A percentile compares a stretch with the other conserved stretches of the same genome.
Conservation (phyloP, 2,797 vertebrate genomes). For the Chaenodraco wilsoni region DNA sequence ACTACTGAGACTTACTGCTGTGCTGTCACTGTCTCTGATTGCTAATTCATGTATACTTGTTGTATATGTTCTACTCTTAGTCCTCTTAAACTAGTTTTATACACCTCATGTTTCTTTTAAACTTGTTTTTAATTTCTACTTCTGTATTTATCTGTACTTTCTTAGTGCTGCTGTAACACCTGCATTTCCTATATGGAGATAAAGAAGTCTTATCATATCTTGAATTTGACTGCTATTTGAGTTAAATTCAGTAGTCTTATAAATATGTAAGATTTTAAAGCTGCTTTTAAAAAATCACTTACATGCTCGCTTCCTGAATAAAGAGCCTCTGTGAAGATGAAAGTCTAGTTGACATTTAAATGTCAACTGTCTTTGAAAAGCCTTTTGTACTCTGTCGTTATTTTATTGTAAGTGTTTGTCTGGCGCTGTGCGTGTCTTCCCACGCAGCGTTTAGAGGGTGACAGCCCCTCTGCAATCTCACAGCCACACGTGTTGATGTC, state of each 20-base stretch:
- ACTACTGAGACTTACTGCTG: too few relatives aligned
- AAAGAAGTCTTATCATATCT: too few relatives aligned
- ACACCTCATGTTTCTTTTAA: too few relatives aligned
- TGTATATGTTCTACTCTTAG: too few relatives aligned
- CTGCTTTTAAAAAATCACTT: not conserved
- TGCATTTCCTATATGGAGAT: too few relatives aligned
- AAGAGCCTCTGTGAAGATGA: conserved; percentile 17
- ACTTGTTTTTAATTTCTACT: too few relatives aligned
- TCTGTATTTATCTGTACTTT: too few relatives aligned
- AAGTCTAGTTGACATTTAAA: conserved; percentile 42
- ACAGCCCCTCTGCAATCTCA: conserved; percentile 5
- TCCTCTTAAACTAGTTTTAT: too few relatives aligned
- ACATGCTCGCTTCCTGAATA: not conserved
- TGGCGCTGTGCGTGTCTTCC: not conserved
- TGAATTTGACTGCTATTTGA: conserved; percentile 8
- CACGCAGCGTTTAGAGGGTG: conserved; percentile 1
- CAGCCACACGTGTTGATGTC: conserved; percentile 4
- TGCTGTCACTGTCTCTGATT: too few relatives aligned
- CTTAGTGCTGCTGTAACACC: too few relatives aligned
- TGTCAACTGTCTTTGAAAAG: conserved; percentile 18
- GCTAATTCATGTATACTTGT: too few relatives aligned
- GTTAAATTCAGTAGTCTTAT: not conserved
- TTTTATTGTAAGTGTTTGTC: conserved; percentile 25
- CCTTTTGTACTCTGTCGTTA: conserved; percentile 21
- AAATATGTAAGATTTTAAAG: conserved; percentile 8